phyloP scores from a whole-genome alignment of 2,113 vertebrate genomes.

The Lophotis ruficrista region DNA sequence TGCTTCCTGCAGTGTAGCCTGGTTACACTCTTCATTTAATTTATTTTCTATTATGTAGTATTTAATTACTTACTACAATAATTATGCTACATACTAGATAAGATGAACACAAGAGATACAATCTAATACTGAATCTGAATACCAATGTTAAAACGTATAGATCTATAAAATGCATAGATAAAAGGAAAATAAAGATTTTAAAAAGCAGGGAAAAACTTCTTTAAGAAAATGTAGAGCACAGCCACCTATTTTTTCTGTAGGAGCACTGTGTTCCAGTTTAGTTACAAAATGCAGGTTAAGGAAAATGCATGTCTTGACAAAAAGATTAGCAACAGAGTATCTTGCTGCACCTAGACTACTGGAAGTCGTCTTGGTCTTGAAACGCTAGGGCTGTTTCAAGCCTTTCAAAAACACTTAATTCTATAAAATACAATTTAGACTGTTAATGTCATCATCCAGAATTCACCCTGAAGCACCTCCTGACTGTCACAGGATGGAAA shows the following conservation, averaged over 20 bases:
- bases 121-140: neutral
- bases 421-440: neutral
- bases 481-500: rapidly evolving
- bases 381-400: neutral
- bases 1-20: neutral
- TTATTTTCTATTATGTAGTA: neutral
- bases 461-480: neutral
- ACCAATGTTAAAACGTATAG: neutral
- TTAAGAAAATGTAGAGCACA: neutral
- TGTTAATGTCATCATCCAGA: neutral
- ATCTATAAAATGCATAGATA: neutral
- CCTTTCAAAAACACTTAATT: neutral
- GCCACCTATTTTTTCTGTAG: neutral
- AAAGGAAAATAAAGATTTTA: neutral
- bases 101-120: neutral
- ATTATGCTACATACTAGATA: neutral
- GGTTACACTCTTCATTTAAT: neutral
- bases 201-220: neutral
- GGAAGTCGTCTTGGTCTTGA: neutral
- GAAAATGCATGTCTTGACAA: neutral
- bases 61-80: neutral
- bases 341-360: neutral
- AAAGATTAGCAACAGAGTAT: neutral
- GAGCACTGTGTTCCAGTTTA: neutral
- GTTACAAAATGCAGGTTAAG: neutral